Conservation (phyloP, 2,888 invertebrate genomes). For the Drosophila prostipennis region DNA sequence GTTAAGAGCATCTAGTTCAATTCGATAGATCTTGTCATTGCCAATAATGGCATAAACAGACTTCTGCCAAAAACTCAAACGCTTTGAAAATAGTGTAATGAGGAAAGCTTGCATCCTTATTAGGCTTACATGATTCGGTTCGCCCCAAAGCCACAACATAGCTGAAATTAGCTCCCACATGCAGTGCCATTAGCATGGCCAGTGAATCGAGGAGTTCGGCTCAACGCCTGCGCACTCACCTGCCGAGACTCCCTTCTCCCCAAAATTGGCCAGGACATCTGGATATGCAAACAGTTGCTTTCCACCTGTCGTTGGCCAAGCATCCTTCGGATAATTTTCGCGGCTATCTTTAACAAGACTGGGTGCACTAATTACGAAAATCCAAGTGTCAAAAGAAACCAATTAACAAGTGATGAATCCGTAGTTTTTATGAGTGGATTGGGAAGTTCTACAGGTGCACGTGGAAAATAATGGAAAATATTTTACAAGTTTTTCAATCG, state of each 20-base stretch:
- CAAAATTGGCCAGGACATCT: slow-evolving; percentile 11
- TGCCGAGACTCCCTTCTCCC: neutral
- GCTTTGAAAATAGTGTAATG: neutral
- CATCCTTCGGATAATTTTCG: slow-evolving; percentile 8
- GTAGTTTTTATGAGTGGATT: slow-evolving; percentile 13
- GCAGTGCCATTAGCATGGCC: slow-evolving; percentile 8
- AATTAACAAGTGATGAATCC: slow-evolving; percentile 16
- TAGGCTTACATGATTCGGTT: neutral
- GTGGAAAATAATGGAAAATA: neutral
- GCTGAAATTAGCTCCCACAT: slow-evolving; percentile 18
- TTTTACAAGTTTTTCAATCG: neutral
- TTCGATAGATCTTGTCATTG: too few relatives aligned
- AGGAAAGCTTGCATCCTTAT: slow-evolving; percentile 5
- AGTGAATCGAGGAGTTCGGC: slow-evolving; percentile 6
- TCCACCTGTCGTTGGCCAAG: slow-evolving; percentile 30
- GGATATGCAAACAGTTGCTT: slow-evolving; percentile 28
- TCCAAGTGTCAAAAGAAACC: slow-evolving; percentile 6
- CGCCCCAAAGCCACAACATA: slow-evolving; percentile 19
- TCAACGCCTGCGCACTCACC: slow-evolving; percentile 40
- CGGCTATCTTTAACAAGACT: too few relatives aligned
- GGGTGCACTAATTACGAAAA: slow-evolving; percentile 27
- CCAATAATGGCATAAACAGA: neutral
- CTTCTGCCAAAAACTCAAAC: neutral
- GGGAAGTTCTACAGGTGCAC: neutral
- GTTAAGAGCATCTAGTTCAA: too few relatives aligned